Percentiles rank a stretch among this genome's conserved stretches.
phyloP scores from a whole-genome alignment of 1,140 invertebrate species.

The Apis mellifera region DNA sequence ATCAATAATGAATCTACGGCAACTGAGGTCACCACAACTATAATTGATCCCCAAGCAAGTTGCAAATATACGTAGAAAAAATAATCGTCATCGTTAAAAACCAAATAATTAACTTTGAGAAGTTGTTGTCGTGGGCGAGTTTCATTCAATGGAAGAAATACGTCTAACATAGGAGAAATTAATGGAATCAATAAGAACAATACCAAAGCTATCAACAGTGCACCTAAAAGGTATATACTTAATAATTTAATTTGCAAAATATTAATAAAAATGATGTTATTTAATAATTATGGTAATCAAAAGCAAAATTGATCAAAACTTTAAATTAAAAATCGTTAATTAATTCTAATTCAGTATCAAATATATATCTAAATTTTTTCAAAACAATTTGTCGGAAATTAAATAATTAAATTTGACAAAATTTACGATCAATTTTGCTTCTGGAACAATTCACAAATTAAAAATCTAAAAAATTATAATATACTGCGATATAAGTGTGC shows the following conservation, averaged over 20 bases:
- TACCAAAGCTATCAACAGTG: not conserved
- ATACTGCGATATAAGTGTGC: conserved; percentile 12
- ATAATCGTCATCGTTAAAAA: conserved; percentile 3
- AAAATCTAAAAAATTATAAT: not conserved
- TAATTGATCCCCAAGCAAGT: not conserved
- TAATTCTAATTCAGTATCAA: too few species aligned
- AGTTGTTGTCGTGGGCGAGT: not conserved
- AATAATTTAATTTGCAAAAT: not conserved
- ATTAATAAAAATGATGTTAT: not conserved
- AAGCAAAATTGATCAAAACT: not conserved
- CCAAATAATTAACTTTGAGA: not conserved
- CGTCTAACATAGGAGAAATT: not conserved
- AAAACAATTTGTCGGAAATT: too few species aligned
- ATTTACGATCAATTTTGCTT: too few species aligned
- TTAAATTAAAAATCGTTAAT: not conserved
- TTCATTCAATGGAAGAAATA: conserved; percentile 5
- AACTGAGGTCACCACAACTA: not conserved
- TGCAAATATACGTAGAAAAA: conserved; percentile 15
- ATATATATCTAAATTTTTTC: too few species aligned
- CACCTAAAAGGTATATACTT: not conserved
- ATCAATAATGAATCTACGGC: conserved; percentile 6
- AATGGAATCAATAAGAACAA: not conserved
- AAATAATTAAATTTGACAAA: too few species aligned
- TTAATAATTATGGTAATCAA: not conserved
- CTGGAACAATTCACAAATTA: too few species aligned